Conservation (phyloP, 2,113 vertebrate genomes). For the Miniopterus natalensis region DNA sequence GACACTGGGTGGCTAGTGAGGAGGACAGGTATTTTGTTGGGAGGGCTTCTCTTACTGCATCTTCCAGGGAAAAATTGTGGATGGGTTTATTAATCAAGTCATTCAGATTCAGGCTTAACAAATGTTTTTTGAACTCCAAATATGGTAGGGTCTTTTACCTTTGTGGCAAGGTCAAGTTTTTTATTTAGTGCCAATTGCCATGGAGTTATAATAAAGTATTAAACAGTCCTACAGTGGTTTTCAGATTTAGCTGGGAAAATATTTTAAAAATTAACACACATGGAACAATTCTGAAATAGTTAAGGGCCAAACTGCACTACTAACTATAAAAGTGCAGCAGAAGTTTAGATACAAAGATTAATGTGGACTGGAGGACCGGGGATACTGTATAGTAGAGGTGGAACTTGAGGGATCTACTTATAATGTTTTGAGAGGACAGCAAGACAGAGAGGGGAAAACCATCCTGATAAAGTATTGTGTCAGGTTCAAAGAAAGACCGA, state of each 20-base stretch:
- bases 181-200: background rate
- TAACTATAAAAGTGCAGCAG: background rate
- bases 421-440: background rate
- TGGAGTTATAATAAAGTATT: background rate
- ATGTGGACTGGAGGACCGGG: background rate
- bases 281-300: conserved; percentile 12
- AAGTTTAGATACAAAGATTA: background rate
- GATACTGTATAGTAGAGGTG: background rate
- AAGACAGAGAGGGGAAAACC: background rate
- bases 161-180: background rate
- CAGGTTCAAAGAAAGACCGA: background rate
- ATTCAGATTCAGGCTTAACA: conserved; percentile 3
- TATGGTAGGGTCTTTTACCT: background rate
- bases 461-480: background rate
- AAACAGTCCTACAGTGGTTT: background rate
- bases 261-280: background rate
- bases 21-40: background rate
- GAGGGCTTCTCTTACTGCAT: background rate
- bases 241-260: conserved; percentile 15
- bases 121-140: background rate
- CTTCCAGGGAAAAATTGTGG: background rate
- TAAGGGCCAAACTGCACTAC: background rate
- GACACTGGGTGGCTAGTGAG: background rate
- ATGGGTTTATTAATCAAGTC: background rate
- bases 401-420: background rate